These are phyloP conservation scores for Cercopithecus diana DNA, from an alignment of 2,797 vertebrate genomes.

Conservation along the genomic window DNA sequence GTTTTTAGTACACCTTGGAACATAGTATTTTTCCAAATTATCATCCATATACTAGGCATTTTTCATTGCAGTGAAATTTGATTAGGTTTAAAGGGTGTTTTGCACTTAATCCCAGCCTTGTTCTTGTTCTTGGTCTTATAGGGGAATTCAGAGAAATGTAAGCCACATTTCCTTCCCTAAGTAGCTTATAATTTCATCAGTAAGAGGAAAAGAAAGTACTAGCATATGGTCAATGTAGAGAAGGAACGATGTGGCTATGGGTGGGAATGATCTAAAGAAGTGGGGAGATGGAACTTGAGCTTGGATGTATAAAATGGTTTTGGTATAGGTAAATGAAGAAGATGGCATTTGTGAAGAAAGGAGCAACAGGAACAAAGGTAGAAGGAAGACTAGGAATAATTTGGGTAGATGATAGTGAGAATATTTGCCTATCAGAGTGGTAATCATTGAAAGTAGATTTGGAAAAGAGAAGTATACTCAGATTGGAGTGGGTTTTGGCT, in stretches of 20 bases:
- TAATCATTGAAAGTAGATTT: not conserved
- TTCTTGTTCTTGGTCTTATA: not conserved
- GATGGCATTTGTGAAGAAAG: not conserved
- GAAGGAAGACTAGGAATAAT: not conserved
- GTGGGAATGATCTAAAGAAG: not conserved
- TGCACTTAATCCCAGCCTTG: not conserved
- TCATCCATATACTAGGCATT: not conserved
- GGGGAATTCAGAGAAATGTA: not conserved
- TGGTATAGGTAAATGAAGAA: not conserved
- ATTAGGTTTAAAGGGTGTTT: not conserved
- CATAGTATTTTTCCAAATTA: not conserved
- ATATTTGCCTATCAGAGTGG: not conserved
- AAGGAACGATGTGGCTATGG: not conserved
- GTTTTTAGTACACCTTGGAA: not conserved
- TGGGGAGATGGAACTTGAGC: not conserved
- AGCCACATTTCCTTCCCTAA: not conserved
- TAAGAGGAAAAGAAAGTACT: not conserved
- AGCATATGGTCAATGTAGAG: not conserved
- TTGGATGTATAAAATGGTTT: not conserved
- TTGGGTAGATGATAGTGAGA: not conserved
- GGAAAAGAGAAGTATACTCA: not conserved
- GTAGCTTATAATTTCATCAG: not conserved
- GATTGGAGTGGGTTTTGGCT: not conserved
- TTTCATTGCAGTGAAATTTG: not conserved
- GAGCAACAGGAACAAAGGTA: not conserved